A percentile compares a stretch with the other conserved stretches of the same genome.
Evolutionary conservation across 2,113 vertebrate species (phyloP).

Genomic region (Silurus glanis): DNA sequence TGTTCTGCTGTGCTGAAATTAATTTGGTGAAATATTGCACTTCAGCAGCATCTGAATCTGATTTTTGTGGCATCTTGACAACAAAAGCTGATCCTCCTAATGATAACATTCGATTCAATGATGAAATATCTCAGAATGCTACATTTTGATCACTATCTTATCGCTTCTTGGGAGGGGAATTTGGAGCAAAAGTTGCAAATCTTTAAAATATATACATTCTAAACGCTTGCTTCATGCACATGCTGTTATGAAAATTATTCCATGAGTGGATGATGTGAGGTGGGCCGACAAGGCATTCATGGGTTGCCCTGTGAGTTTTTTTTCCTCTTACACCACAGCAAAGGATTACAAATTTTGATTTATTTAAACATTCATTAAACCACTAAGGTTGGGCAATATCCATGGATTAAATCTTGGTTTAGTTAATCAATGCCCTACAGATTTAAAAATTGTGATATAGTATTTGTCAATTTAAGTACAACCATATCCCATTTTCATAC

Average conservation of each 20-base stretch:
- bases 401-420: background rate
- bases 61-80: background rate
- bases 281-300: too few species aligned
- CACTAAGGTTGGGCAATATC: background rate
- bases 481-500: background rate
- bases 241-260: too few species aligned
- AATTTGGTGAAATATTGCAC: background rate
- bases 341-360: too few species aligned
- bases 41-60: background rate
- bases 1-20: background rate
- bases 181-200: background rate
- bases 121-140: slow-evolving; percentile 35
- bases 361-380: background rate
- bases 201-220: too few species aligned
- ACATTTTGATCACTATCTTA: slow-evolving; percentile 9
- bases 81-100: background rate
- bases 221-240: too few species aligned
- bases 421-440: background rate
- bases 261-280: too few species aligned
- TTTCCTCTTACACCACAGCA: too few species aligned
- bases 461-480: background rate
- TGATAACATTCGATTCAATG: slow-evolving; percentile 32
- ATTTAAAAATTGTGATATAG: background rate
- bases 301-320: too few species aligned
- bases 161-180: background rate